Evolutionary conservation across 92 coral and sea anemone species (phyloP).

Genomic region (Chrysogorgia sp.): DNA sequence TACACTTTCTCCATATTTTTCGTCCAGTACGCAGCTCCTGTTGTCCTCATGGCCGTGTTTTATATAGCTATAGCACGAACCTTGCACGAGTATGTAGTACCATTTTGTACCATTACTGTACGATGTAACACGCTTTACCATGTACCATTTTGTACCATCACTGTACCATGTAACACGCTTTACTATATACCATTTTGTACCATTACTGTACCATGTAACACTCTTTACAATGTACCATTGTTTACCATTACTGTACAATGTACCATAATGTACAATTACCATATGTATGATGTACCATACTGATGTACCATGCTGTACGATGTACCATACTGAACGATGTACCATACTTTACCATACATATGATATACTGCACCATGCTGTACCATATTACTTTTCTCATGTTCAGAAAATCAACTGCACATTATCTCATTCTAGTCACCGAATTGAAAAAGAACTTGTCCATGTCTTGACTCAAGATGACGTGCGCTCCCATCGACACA

Average conservation of each 20-base stretch:
- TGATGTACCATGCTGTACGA: not conserved
- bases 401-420: no score
- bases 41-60: slow-evolving; percentile 21
- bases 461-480: slow-evolving; percentile 30
- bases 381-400: no score
- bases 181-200: not conserved
- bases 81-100: slow-evolving; percentile 25
- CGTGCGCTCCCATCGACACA: slow-evolving; percentile 29
- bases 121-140: not conserved
- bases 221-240: no score
- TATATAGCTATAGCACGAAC: slow-evolving; percentile 32
- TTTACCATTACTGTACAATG: not conserved
- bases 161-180: not conserved
- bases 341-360: no score
- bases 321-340: not conserved
- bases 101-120: not conserved
- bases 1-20: slow-evolving; percentile 37
- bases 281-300: not conserved
- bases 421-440: slow-evolving; percentile 6
- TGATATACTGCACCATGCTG: no score
- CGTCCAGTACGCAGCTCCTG: slow-evolving; percentile 37
- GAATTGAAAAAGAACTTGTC: slow-evolving; percentile 21
- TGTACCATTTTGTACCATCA: not conserved
- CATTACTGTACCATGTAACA: not conserved
- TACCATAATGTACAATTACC: not conserved